phyloP scores from a whole-genome alignment of 2,113 vertebrate genomes.

The Pluvialis apricaria region DNA sequence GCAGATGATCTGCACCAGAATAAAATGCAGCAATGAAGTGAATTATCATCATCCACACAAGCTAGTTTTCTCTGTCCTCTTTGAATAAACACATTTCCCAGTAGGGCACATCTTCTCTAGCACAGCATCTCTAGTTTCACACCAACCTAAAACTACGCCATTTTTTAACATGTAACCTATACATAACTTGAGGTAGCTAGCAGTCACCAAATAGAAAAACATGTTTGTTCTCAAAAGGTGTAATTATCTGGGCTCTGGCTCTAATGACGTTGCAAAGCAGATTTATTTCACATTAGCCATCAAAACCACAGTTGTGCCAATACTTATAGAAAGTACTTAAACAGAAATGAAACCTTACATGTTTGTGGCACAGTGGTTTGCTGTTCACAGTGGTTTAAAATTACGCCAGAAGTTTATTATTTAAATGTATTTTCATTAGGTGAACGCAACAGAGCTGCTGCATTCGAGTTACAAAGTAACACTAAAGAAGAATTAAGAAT shows the following conservation, averaged over 20 bases:
- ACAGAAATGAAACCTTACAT: not conserved
- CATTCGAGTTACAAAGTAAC: not conserved
- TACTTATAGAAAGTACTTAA: not conserved
- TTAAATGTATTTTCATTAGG: slow-evolving; percentile 51
- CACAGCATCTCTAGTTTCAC: not conserved
- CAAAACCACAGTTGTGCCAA: not conserved
- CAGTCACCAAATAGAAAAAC: slow-evolving; percentile 1
- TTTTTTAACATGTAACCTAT: not conserved
- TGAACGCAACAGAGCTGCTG: not conserved
- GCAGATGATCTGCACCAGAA: not conserved
- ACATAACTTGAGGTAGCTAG: not conserved
- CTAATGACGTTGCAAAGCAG: not conserved
- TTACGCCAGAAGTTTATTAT: slow-evolving; percentile 37
- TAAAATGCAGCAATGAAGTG: not conserved
- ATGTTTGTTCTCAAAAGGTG: slow-evolving; percentile 24
- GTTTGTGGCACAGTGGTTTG: not conserved
- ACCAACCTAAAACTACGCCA: not conserved
- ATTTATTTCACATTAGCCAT: slow-evolving; percentile 1
- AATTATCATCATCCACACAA: not conserved
- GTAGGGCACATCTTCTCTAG: not conserved
- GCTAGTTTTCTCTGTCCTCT: not conserved
- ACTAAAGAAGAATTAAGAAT: slow-evolving; percentile 37
- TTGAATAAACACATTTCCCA: not conserved
- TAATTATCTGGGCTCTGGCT: slow-evolving; percentile 28
- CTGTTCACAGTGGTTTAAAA: slow-evolving; percentile 1